phyloP scores from a whole-genome alignment of 2,888 invertebrate species.

The Melieria picta region DNA sequence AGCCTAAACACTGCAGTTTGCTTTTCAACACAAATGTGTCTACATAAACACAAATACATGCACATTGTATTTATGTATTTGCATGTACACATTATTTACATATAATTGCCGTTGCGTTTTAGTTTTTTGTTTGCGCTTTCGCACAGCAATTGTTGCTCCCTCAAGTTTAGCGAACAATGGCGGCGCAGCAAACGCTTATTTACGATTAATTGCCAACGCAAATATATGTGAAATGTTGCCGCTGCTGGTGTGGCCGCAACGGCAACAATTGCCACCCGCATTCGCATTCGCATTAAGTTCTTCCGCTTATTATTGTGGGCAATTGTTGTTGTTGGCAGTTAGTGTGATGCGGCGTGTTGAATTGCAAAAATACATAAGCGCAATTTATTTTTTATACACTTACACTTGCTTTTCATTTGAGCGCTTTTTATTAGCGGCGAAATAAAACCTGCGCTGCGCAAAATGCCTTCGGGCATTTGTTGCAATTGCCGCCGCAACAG shows the following conservation, averaged over 20 bases:
- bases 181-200: slow-evolving; percentile 50
- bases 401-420: neutral
- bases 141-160: slow-evolving; percentile 21
- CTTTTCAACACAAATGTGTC: too few relatives aligned
- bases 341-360: slow-evolving; percentile 33
- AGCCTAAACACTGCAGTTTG: too few relatives aligned
- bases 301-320: neutral
- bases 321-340: slow-evolving; percentile 12
- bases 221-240: slow-evolving; percentile 50
- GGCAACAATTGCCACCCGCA: slow-evolving; percentile 9
- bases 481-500: slow-evolving; percentile 20
- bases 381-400: slow-evolving; percentile 32
- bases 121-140: slow-evolving; percentile 10
- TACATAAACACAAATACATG: too few relatives aligned
- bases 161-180: slow-evolving; percentile 43
- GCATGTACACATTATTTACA: neutral
- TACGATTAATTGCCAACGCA: slow-evolving; percentile 61
- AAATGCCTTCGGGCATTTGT: slow-evolving; percentile 23
- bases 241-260: slow-evolving; percentile 31
- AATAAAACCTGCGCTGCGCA: slow-evolving; percentile 3
- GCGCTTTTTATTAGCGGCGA: slow-evolving; percentile 18
- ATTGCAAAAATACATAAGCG: slow-evolving; percentile 39
- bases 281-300: too few relatives aligned
- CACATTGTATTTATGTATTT: neutral
- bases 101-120: neutral